Evolutionary conservation across 2,113 vertebrate species (phyloP).

Genomic region (Rutilus rutilus): DNA sequence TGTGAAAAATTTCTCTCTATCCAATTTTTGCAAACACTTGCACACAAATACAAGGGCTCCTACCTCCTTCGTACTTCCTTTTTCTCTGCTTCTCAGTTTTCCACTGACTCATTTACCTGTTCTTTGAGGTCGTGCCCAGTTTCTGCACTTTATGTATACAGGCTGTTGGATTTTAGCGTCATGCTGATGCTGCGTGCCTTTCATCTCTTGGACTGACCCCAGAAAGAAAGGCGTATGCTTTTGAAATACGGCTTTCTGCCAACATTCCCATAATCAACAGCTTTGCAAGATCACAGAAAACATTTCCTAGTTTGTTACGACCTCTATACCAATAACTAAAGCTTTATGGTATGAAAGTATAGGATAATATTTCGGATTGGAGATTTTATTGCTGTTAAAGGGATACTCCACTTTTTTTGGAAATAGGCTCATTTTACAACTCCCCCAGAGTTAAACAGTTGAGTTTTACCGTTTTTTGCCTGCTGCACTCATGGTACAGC

Average conservation of each 20-base stretch:
- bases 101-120: slow-evolving; percentile 21
- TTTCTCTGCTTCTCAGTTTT: not conserved
- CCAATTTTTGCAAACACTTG: not conserved
- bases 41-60: not conserved
- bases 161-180: slow-evolving; percentile 11
- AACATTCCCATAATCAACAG: slow-evolving; percentile 1
- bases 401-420: too few species aligned
- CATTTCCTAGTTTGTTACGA: not conserved
- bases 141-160: slow-evolving; percentile 27
- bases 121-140: slow-evolving; percentile 23
- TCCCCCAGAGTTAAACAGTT: too few species aligned
- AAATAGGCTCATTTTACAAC: too few species aligned
- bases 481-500: too few species aligned
- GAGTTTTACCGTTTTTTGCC: too few species aligned
- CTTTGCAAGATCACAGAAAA: slow-evolving; percentile 7
- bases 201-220: slow-evolving; percentile 39
- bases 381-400: not conserved
- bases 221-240: slow-evolving; percentile 35
- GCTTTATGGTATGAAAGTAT: not conserved
- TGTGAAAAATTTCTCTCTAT: not conserved
- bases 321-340: not conserved
- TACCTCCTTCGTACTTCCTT: not conserved
- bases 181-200: slow-evolving; percentile 42
- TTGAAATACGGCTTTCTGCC: slow-evolving; percentile 40
- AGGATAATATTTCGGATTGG: not conserved